These are phyloP conservation scores for Pterostichus madidus DNA, from an alignment of 2,888 invertebrate genomes.

Conservation along the genomic window DNA sequence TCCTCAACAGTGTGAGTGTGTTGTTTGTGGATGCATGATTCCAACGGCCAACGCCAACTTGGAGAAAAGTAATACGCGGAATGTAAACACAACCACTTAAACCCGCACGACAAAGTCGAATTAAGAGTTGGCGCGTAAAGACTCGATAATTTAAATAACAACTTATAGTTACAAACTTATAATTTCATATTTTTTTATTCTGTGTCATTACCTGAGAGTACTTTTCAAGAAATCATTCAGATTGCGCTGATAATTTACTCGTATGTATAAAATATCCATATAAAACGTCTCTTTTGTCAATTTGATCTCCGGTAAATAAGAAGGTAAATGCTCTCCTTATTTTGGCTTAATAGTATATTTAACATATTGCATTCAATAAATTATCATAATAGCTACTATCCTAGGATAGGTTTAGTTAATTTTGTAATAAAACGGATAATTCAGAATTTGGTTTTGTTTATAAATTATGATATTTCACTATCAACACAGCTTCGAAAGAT, in stretches of 20 bases:
- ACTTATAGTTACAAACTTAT: constrained; percentile 49
- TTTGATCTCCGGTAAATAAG: too few relatives aligned
- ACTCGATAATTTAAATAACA: constrained; percentile 60
- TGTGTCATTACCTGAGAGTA: constrained; percentile 8
- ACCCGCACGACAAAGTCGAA: constrained; percentile 58
- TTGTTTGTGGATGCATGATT: constrained; percentile 39
- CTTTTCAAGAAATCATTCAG: constrained; percentile 32
- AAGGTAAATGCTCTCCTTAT: too few relatives aligned
- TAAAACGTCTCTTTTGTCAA: too few relatives aligned
- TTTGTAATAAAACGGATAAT: too few relatives aligned
- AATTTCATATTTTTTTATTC: constrained; percentile 51
- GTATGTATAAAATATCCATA: too few relatives aligned
- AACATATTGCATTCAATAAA: too few relatives aligned
- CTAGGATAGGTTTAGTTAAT: too few relatives aligned
- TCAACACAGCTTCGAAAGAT: too few relatives aligned
- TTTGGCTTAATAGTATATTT: too few relatives aligned
- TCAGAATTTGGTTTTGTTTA: too few relatives aligned
- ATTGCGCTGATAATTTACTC: constrained; percentile 10
- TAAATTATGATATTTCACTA: too few relatives aligned
- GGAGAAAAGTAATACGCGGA: constrained; percentile 52
- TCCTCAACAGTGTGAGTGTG: neutral
- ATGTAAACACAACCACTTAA: constrained; percentile 57
- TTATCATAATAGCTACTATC: too few relatives aligned
- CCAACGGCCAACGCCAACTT: constrained; percentile 41
- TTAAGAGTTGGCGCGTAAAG: constrained; percentile 40